These are phyloP conservation scores for Melitaea athalia DNA, from an alignment of 2,888 invertebrate species.

Conservation along the genomic window DNA sequence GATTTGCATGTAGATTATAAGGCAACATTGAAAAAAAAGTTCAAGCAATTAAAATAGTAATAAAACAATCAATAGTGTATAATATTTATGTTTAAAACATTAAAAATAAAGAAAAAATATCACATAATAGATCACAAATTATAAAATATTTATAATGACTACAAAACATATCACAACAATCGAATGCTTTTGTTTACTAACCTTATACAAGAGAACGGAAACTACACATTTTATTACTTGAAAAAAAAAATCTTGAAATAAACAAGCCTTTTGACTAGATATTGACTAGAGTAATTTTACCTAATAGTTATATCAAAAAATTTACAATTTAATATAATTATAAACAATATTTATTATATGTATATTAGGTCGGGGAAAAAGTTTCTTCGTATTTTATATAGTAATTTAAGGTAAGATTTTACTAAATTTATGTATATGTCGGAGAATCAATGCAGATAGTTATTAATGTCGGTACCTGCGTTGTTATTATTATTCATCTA, in stretches of 20 bases:
- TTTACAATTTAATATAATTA: not conserved
- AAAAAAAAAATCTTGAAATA: not conserved
- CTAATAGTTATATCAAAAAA: not conserved
- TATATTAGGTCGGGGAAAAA: no score
- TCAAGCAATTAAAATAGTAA: not conserved
- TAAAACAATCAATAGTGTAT: not conserved
- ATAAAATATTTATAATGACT: not conserved
- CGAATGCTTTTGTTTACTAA: not conserved
- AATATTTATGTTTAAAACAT: not conserved
- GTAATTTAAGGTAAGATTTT: no score
- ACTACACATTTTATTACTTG: not conserved
- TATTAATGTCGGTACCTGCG: no score
- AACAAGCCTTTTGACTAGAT: not conserved
- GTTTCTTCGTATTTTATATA: no score
- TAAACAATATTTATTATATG: no score
- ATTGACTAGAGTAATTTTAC: slow-evolving; percentile 3
- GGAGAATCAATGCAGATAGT: no score
- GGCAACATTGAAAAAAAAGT: not conserved
- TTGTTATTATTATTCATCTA: no score
- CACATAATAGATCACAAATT: not conserved
- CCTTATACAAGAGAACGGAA: not conserved
- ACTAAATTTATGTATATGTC: no score
- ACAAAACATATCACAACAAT: slow-evolving; percentile 3
- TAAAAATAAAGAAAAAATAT: not conserved
- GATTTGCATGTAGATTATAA: no score